Percentiles rank a stretch among this genome's conserved stretches.
These are phyloP conservation scores for Acropora tenuis DNA, from an alignment of 64 coral and sea anemone genomes.

Conservation along the genomic window DNA sequence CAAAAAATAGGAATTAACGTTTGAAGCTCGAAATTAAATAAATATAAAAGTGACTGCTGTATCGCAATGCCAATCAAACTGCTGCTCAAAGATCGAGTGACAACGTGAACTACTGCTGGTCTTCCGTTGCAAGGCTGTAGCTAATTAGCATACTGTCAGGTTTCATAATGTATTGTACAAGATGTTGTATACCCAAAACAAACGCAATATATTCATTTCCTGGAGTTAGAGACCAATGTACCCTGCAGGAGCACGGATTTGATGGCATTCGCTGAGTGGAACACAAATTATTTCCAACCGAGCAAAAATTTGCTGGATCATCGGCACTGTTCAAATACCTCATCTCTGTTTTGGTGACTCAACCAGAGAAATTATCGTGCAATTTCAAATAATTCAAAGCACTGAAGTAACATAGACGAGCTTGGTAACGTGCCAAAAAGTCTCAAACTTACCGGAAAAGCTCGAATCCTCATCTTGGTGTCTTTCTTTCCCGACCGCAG, in stretches of 20 bases:
- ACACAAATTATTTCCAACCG: not conserved
- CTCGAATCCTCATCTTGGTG: conserved; percentile 99
- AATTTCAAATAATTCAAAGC: not conserved
- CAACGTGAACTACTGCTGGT: not conserved
- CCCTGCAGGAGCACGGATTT: too few species aligned
- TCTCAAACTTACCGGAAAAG: conserved; percentile 93
- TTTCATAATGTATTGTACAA: not conserved
- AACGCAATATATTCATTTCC: not conserved
- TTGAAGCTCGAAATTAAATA: too few species aligned
- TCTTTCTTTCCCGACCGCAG: conserved; percentile 90
- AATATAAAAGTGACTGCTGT: not conserved
- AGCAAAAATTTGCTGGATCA: conserved; percentile 9
- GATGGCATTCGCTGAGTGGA: not conserved
- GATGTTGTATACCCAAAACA: not conserved
- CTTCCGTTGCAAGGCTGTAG: not conserved
- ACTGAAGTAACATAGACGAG: not conserved
- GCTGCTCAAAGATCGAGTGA: too few species aligned
- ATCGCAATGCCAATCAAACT: not conserved
- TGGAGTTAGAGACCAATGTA: too few species aligned
- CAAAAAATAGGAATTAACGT: too few species aligned
- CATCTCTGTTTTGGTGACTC: not conserved
- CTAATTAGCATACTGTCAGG: not conserved
- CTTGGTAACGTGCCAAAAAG: not conserved
- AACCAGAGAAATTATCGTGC: not conserved
- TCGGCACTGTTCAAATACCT: not conserved